A percentile compares a stretch with the other conserved stretches of the same genome.
These are phyloP conservation scores for Leuciscus waleckii DNA, from an alignment of 2,797 vertebrate genomes.

Conservation along the genomic window DNA sequence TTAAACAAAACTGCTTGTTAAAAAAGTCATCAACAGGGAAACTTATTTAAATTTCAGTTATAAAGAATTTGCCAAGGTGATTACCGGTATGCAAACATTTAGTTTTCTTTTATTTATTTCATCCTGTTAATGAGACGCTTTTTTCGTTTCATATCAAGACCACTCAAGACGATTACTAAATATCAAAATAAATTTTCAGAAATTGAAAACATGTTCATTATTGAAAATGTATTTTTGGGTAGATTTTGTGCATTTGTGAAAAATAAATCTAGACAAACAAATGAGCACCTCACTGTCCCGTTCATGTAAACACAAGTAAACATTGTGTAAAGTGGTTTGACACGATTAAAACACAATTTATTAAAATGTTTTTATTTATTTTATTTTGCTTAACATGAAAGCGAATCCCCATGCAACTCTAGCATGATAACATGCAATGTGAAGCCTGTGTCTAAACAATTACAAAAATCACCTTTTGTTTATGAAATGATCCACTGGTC, in stretches of 20 bases:
- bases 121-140: not conserved
- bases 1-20: not conserved
- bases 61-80: not conserved
- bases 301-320: not conserved
- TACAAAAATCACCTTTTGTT: not conserved
- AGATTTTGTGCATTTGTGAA: not conserved
- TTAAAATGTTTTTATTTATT: not conserved
- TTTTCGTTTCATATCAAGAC: not conserved
- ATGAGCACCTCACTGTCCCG: too few species aligned
- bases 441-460: not conserved
- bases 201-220: not conserved
- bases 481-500: not conserved
- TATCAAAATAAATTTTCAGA: not conserved
- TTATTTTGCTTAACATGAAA: not conserved
- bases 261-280: not conserved
- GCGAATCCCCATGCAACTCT: not conserved
- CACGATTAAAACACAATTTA: not conserved
- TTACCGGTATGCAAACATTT: not conserved
- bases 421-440: not conserved
- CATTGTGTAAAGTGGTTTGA: not conserved
- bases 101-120: not conserved
- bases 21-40: not conserved
- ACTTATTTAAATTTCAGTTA: not conserved
- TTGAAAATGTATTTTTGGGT: not conserved
- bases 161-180: not conserved